These are phyloP conservation scores for Psilopsiagon aurifrons DNA, from an alignment of 2,113 vertebrate genomes.

Conservation along the genomic window DNA sequence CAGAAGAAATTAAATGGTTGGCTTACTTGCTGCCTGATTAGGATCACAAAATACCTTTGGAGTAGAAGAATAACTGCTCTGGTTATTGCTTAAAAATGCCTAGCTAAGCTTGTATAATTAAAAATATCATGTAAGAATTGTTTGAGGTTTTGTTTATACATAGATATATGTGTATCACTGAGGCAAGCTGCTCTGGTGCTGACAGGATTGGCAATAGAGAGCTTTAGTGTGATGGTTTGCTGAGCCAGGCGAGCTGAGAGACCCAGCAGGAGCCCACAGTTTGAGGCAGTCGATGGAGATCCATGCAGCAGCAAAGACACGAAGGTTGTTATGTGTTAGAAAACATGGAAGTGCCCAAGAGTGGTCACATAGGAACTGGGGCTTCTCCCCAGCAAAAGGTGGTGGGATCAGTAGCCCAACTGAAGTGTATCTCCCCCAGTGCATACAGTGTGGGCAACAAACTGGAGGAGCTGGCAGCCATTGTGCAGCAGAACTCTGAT, in stretches of 20 bases:
- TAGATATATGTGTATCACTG: not conserved
- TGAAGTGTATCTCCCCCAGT: not conserved
- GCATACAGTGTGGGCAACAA: rapidly evolving
- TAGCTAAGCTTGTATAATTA: not conserved
- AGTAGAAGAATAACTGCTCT: not conserved
- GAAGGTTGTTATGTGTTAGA: not conserved
- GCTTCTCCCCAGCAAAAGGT: not conserved
- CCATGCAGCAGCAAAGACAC: not conserved
- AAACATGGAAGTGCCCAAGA: not conserved
- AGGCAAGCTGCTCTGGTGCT: not conserved
- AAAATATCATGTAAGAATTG: not conserved
- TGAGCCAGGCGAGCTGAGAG: not conserved
- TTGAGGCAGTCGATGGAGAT: not conserved
- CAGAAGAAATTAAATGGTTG: not conserved
- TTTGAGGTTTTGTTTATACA: not conserved
- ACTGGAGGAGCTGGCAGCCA: not conserved
- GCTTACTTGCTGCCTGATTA: not conserved
- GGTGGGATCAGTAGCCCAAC: not conserved
- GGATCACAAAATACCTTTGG: not conserved
- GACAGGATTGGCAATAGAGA: not conserved
- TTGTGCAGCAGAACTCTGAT: not conserved
- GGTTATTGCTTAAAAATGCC: not conserved
- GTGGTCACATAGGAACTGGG: not conserved
- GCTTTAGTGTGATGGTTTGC: not conserved
- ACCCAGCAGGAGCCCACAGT: not conserved